Percentiles rank a stretch among this genome's conserved stretches.
Evolutionary conservation across 2,113 vertebrate species (phyloP).

Genomic region (Eulemur rufifrons): DNA sequence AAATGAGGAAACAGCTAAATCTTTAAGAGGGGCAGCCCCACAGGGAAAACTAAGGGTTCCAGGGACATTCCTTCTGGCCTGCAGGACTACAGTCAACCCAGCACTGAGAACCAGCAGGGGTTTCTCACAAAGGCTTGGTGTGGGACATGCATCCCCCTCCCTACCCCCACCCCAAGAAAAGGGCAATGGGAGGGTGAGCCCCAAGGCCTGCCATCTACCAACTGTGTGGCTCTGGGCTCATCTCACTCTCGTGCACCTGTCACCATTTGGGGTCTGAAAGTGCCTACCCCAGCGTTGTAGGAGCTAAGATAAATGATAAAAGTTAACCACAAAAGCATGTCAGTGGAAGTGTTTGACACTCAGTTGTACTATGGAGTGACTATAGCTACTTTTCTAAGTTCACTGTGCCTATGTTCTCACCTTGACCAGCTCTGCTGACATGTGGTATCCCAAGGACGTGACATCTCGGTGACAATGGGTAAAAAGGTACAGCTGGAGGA

Average conservation of each 20-base stretch:
- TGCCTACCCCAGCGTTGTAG: not conserved
- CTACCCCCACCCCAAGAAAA: not conserved
- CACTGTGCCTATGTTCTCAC: not conserved
- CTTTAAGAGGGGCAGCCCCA: not conserved
- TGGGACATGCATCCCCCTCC: not conserved
- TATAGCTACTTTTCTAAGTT: not conserved
- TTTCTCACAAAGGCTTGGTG: not conserved
- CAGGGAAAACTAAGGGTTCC: not conserved
- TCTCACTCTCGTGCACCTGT: not conserved
- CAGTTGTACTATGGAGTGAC: not conserved
- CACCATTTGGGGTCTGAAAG: not conserved
- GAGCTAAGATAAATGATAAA: not conserved
- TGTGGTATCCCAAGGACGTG: not conserved
- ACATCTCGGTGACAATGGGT: not conserved
- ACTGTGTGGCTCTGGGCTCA: not conserved
- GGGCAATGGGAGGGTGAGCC: not conserved
- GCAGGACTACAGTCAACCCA: not conserved
- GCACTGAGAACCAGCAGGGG: not conserved
- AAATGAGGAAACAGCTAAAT: not conserved
- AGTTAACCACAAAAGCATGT: not conserved
- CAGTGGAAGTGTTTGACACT: not conserved
- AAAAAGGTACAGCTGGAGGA: not conserved
- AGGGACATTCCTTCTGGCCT: not conserved
- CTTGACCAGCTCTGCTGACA: not conserved
- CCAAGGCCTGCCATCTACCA: not conserved